Conservation (phyloP, 1,140 invertebrate genomes). For the Leucophenga varia region DNA sequence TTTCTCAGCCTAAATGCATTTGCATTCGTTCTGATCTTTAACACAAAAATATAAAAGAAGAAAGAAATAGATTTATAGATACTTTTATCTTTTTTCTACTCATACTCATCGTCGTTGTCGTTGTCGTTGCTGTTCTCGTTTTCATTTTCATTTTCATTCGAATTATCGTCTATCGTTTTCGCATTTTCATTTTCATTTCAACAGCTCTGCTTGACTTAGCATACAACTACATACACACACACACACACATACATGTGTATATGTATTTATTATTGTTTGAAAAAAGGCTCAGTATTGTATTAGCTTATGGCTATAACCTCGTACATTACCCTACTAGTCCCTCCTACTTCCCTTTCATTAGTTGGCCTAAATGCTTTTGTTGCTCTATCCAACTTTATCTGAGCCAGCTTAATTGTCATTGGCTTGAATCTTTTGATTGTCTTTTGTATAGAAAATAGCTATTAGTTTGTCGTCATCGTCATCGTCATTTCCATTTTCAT, state of each 20-base stretch:
- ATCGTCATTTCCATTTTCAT: no score
- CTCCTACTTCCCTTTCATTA: neutral
- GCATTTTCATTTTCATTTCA: constrained; percentile 39
- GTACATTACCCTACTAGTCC: neutral
- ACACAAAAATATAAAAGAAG: no score
- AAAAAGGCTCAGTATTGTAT: constrained; percentile 32
- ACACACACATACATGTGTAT: neutral
- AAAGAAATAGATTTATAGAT: no score
- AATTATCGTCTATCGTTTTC: constrained; percentile 31
- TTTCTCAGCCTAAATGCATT: neutral
- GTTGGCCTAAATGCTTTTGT: no score
- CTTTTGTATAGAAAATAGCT: no score
- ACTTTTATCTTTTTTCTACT: constrained; percentile 31
- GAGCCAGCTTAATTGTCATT: no score
- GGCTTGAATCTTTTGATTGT: no score
- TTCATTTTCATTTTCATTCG: constrained; percentile 1
- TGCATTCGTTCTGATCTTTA: constrained; percentile 10
- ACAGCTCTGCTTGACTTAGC: neutral
- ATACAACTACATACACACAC: neutral
- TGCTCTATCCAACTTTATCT: no score
- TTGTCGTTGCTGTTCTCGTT: constrained; percentile 6
- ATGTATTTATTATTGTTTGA: constrained; percentile 1
- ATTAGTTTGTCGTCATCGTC: no score
- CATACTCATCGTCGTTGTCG: constrained; percentile 36
- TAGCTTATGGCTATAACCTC: constrained; percentile 18